Evolutionary conservation across 2,888 invertebrate species (phyloP), one percentile per base, ranked within the genome.

Genomic region (Autographa gamma): DNA sequence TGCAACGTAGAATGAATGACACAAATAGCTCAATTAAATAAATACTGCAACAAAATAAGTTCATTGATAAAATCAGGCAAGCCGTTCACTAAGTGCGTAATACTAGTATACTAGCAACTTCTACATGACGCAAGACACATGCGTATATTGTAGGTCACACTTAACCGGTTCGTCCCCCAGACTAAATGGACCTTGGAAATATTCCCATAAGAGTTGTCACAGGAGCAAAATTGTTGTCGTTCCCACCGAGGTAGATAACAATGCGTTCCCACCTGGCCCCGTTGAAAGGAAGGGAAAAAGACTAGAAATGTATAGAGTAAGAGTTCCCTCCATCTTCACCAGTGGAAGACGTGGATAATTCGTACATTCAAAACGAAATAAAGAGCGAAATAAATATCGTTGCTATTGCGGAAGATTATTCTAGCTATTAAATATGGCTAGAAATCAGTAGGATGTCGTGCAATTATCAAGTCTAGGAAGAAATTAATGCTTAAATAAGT

Each of bases 81-180:
- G 79, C 65, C 69, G 75, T 69, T 64, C 69, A 71, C 67, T 59
- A 74, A 83, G 78, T 82, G 76, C 73, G 76, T 79, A 79, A 77
- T 69, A 64, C 64, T 69, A 56, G 54, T 56, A 56, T 19, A 56
- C 25, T 56, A 67, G 68, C 71, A 74, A 73, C 72, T 75, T 66
- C 60, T 60, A 70, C 18, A 52, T 93, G 92, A 85, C 88, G 90
- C 89, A 93, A 93, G 77, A 69, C 67, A 67, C 70, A 71, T 77
- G 82, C 71, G 74, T 85, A 87, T 88, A 88, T 91, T 92, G 92
- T 93, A 88, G 93, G 93, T 93, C 94, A 93, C 71, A 81, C 79
- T 75, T 11, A 78, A 93, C 93, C 92, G 90, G 93, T 93, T 89
- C 76, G 68, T 60, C 63, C 81, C 80, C 71, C 68, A 62, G 76